These are phyloP conservation scores for Sebastes paucispinis DNA, from an alignment of 2,797 vertebrate genomes.

Conservation along the genomic window DNA sequence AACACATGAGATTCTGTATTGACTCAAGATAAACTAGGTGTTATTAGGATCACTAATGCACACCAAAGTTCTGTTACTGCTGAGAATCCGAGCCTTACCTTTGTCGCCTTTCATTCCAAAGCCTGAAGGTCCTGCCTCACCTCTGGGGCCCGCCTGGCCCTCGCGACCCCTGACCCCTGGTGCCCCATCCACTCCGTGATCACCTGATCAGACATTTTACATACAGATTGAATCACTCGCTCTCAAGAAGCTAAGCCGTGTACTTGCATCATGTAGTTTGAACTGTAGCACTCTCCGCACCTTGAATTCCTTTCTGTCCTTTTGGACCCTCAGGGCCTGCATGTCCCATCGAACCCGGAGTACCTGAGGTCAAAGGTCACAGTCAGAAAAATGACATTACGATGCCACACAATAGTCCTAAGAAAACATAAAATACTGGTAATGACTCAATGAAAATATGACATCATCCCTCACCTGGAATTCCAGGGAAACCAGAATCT, in stretches of 20 bases:
- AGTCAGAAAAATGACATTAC: constrained; percentile 11
- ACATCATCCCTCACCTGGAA: constrained; percentile 82
- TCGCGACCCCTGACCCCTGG: constrained; percentile 90
- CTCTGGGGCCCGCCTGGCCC: constrained; percentile 87
- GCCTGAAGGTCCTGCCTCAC: constrained; percentile 88
- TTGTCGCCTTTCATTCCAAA: constrained; percentile 91
- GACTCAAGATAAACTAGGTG: not conserved
- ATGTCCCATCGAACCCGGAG: constrained; percentile 85
- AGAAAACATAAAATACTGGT: not conserved
- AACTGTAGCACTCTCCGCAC: constrained; percentile 70
- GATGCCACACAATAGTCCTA: not conserved
- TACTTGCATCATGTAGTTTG: not conserved
- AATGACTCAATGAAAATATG: not conserved
- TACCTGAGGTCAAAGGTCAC: constrained; percentile 75
- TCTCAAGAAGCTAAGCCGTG: not conserved
- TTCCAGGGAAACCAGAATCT: constrained; percentile 87
- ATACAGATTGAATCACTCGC: not conserved
- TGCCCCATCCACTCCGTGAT: constrained; percentile 89
- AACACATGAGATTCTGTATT: not conserved
- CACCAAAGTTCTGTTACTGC: not conserved
- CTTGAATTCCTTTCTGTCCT: constrained; percentile 93
- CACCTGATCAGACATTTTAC: constrained; percentile 80
- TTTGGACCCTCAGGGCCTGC: constrained; percentile 89
- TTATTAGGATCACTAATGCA: not conserved
- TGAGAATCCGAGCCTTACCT: constrained; percentile 75